A percentile compares a stretch with the other conserved stretches of the same genome.
Evolutionary conservation across 2,113 vertebrate species (phyloP).

Genomic region (Panurus biarmicus): DNA sequence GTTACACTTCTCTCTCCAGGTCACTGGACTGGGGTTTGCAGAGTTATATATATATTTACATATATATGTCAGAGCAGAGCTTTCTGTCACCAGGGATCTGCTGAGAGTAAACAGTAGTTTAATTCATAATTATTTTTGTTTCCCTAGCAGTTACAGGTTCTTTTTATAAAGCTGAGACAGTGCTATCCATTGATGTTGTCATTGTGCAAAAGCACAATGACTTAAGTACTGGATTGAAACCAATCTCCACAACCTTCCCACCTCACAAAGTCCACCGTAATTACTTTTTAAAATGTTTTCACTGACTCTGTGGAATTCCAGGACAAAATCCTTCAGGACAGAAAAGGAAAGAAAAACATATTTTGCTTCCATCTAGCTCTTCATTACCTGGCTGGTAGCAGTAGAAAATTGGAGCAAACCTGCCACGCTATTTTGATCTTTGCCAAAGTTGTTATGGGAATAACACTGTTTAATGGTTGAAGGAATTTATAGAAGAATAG

Average conservation of each 20-base stretch:
- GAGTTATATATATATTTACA: not conserved
- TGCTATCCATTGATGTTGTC: not conserved
- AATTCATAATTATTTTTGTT: not conserved
- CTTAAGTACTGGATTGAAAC: not conserved
- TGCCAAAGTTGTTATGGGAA: not conserved
- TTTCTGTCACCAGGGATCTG: not conserved
- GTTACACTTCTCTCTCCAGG: not conserved
- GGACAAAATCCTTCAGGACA: not conserved
- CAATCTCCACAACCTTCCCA: not conserved
- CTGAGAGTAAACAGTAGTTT: not conserved
- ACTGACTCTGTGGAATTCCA: not conserved
- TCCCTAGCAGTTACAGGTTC: not conserved
- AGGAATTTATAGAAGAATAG: constrained; percentile 34
- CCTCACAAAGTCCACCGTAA: not conserved
- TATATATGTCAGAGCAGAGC: not conserved
- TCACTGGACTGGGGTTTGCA: not conserved
- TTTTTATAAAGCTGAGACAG: not conserved
- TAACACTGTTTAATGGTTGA: not conserved
- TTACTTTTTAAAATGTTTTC: constrained; percentile 5
- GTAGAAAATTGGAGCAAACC: not conserved
- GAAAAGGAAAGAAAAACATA: not conserved
- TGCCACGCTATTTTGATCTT: constrained; percentile 3
- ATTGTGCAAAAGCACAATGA: not conserved
- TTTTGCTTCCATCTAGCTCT: not conserved
- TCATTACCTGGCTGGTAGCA: not conserved